Evolutionary conservation across 2,797 vertebrate genomes (phyloP), one percentile per base, ranked within the genome.

Genomic region (Typhlichthys subterraneus): DNA sequence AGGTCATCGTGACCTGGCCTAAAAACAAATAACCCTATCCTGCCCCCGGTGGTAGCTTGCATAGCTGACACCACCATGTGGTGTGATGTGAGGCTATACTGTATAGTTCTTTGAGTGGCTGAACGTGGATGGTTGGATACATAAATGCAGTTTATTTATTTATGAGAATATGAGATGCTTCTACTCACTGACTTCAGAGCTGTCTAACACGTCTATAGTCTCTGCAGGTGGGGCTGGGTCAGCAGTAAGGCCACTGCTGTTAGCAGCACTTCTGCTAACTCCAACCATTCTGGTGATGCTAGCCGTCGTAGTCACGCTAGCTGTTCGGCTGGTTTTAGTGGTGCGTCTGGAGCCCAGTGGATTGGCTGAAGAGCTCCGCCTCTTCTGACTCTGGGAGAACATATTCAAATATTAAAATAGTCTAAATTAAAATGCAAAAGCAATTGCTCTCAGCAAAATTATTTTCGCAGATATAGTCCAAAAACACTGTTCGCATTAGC

Each of bases 181-280:
- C 47, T 57, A 77, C 87, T 81, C 68, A 89, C 88, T 48, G 29
- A 79, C 73, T 29, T 73, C 71, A 0, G 56, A 45, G 69, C 68
- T 67, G 67, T 88, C 86, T 73, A 77, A 68, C 65, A 86, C 79
- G 4, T 76, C 48, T 1, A 88, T 83, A 57, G 86, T 82, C 59
- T 86, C 85, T 49, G 76, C 70, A 9, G 57, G 15, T 3, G 78
- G 15, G 12, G 45, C 11, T 0, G 63, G 0, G 52, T 72, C 57
- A 0, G 60, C 53, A 0, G 23, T 11, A 48, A 63, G 57, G 66
- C 14, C 60, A 11, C 48, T 42, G 49, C 48, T 3, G 5, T n/a
- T 31, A 7, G 49, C n/a, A 1, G 11, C 8, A 1, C 12, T 31
- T 29, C 77, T 63, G 17, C 45, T 59, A 11, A 59, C 2, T 15